Evolutionary conservation across 2,888 invertebrate species (phyloP), one percentile per base, ranked within the genome.

Genomic region (Mactromeris polynyma): DNA sequence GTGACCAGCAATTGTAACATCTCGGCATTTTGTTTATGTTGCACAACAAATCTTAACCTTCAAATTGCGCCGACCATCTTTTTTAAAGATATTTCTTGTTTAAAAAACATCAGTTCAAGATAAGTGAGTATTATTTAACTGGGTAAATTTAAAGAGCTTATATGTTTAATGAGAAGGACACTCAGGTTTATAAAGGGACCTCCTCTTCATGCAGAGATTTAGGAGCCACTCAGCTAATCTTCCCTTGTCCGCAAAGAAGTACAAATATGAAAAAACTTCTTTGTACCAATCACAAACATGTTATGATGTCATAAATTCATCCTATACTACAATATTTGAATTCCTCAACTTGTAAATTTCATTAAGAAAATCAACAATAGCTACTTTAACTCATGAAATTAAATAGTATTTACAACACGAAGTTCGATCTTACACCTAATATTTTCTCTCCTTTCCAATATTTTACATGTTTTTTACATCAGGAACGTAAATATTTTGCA

Each of bases 291-390:
- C n/a, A 26, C 58, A 64, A 64, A 9, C 58, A n/a, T 1, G 73
- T 19, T 19, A 73, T 73, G 73, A 73, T 33, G 73, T 73, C 31
- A 33, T 14, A 33, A 11, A 36, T 3, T 69, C 36, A 73, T 36
- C 73, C 31, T 17, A 33, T 11, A 73, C 11, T 33, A 36, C 33
- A 73, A 73, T 73, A 73, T 73, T 73, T 33, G 36, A 33, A 73
- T 33, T 73, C 73, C 73, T 33, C 19, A 33, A 33, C 1, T 17
- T 33, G 14, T 36, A 73, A 58, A 73, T 73, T 73, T 36, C 73
- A 73, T 73, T 73, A 73, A 17, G 19, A 73, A 73, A 73, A 33
- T 19, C 73, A 73, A 73, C 73, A 73, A 73, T 6, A 73, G 36
- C 0, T 33, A 1, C 73, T 64, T 26, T n/a, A n/a, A 64, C 58